Percentiles rank a stretch among this genome's conserved stretches.
Evolutionary conservation across 2,113 vertebrate genomes (phyloP).

Genomic region (Melanostigma gelatinosum): DNA sequence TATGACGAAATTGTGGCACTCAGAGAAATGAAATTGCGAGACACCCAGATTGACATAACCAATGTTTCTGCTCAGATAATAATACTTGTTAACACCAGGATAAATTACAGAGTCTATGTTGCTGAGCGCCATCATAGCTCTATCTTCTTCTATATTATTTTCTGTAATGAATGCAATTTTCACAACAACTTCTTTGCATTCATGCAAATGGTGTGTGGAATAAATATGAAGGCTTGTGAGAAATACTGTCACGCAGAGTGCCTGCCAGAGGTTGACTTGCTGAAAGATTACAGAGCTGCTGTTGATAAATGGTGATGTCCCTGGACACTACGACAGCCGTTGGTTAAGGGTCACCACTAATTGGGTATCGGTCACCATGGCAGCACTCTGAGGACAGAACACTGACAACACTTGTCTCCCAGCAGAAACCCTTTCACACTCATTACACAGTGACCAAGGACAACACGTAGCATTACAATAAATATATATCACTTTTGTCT

Average conservation of each 20-base stretch:
- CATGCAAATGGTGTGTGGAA: not conserved
- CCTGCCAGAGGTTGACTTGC: not conserved
- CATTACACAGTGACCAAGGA: not conserved
- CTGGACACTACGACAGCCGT: conserved; percentile 4
- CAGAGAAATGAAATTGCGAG: conserved; percentile 10
- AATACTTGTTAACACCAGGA: conserved; percentile 4
- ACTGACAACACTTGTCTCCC: too few relatives aligned
- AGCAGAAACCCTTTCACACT: not conserved
- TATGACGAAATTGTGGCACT: not conserved
- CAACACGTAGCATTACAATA: not conserved
- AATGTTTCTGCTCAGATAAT: conserved; percentile 7
- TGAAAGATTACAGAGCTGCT: not conserved
- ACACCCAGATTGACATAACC: not conserved
- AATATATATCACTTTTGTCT: not conserved
- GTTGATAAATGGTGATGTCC: conserved; percentile 18
- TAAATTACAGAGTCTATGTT: not conserved
- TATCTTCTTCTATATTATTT: not conserved
- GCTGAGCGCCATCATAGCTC: not conserved
- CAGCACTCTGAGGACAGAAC: not conserved
- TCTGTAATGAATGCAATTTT: conserved; percentile 31
- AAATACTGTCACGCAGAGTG: conserved; percentile 2
- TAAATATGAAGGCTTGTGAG: not conserved
- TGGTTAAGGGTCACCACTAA: conserved; percentile 39
- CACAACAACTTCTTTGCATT: conserved; percentile 20
- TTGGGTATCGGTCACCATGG: conserved; percentile 32